Evolutionary conservation across 2,888 invertebrate genomes (phyloP).

Genomic region (Blera fallax): DNA sequence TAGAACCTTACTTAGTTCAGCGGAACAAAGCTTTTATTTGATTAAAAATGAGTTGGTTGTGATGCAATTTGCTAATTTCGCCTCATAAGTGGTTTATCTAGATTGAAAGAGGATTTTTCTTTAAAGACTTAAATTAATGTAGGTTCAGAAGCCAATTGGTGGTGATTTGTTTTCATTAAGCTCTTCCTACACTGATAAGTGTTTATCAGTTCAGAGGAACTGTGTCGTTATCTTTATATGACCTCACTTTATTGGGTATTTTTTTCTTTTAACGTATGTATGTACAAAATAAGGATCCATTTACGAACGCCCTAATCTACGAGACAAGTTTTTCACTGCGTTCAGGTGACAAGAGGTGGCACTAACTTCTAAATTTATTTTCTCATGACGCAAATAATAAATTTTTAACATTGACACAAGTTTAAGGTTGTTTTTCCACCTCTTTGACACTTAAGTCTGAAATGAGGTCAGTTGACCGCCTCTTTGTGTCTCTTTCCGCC

Average conservation of each 20-base stretch:
- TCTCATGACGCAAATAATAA: neutral
- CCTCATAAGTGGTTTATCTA: slow-evolving; percentile 1
- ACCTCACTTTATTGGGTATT: neutral
- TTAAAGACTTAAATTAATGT: neutral
- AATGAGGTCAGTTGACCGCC: slow-evolving; percentile 29
- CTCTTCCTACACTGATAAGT: slow-evolving; percentile 39
- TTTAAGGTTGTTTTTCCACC: neutral
- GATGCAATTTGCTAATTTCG: slow-evolving; percentile 53
- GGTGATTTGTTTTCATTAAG: slow-evolving; percentile 25
- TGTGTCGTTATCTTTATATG: neutral
- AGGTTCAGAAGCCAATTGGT: slow-evolving; percentile 25
- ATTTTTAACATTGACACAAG: neutral
- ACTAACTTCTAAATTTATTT: neutral
- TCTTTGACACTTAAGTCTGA: neutral
- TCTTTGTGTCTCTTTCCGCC: neutral
- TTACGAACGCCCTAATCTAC: neutral
- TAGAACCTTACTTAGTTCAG: neutral
- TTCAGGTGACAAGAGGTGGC: slow-evolving; percentile 5
- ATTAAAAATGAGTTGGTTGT: slow-evolving; percentile 18
- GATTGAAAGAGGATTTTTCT: neutral
- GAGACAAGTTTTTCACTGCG: neutral
- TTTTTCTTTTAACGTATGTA: neutral
- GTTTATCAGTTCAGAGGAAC: neutral
- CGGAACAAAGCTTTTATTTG: slow-evolving; percentile 38
- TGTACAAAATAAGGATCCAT: neutral